Base-by-base conservation (phyloP, 2,797 vertebrate genomes). In the Sciurus carolinensis region DNA sequence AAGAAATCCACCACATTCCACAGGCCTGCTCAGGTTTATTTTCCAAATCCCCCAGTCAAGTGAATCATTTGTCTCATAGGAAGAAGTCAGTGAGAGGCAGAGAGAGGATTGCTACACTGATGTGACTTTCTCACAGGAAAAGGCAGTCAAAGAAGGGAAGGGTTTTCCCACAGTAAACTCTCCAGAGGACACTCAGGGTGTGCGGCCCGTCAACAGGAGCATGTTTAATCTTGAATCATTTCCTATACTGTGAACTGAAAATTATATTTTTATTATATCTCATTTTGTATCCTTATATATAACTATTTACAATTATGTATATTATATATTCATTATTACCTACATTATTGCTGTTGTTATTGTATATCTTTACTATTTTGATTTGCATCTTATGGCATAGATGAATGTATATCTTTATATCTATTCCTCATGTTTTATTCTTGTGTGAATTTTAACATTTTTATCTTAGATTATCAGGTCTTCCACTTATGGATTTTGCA, bases 301-400 rank as follows among this genome's bases (percentile, higher is more conserved):
- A 39, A 47, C 76, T n/a, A 76, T 24, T 54, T 50, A 50, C 30
- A 44, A 39, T 44, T 77, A 47, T 71, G 2, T n/a, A 62, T 36
- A 20, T 52, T 66, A 39, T 24, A n/a, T 59, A 39, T 66, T 36
- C 36, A 36, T 36, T 47, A 42, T 44, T 90, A 20, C 22, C 67
- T 87, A 69, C 42, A 75, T 83, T 44, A 30, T 59, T 33, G 11
- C 33, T 69, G 10, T 3, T n/a, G n/a, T 17, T 62, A 9, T 81
- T 57, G 36, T 36, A 26, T 36, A 13, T 42, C 24, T 54, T 79
- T 89, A 76, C 76, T 90, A 72, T 76, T 94, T 91, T 94, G 69
- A 79, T 64, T 90, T 77, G 18, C 17, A 42, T 52, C 39, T n/a
- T 69, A 36, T 57, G 87, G 17, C 15, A 59, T 59, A 77, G 24